Evolutionary conservation across 2,888 invertebrate species (phyloP), one percentile per base, ranked within the genome.

Genomic region (Tetanocera ferruginea): DNA sequence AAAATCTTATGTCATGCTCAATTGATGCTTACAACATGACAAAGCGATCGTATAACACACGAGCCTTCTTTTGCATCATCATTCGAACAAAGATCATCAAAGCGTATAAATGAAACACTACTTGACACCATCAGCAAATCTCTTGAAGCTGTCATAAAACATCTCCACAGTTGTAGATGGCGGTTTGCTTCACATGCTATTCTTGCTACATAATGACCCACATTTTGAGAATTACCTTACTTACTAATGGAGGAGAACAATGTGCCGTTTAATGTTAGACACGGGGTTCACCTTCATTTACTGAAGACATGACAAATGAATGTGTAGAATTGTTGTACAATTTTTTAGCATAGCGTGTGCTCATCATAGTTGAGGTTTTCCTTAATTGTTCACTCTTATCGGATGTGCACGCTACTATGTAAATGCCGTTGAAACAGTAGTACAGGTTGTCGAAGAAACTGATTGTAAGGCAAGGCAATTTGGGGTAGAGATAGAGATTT

Each of bases 111-210:
- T 55, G 37, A 71, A 31, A 28, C 17, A 34, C 34, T 28, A 31
- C 55, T 72, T 72, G 57, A 57, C 57, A 55, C 57, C 37, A 37
- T 55, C 52, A 55, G 55, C 28, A 71, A 51, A 49, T 25, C 49
- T 69, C 69, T 69, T 69, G 17, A 51, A 69, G 19, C 49, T 51
- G 51, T 69, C 69, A 51, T 66, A 17, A n/a, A 34, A 31, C 14
- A 34, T 37, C n/a, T 66, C 17, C 31, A 19, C 37, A 11, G 43
- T 43, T 43, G 43, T 43, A 6, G 6, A 43, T 43, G 43, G 43
- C 43, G 19, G n/a, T 6, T 17, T 34, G 19, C 3, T 37, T 37
- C 66, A 66, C n/a, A 66, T 43, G n/a, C 11, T 49, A 23, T 49
- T 43, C 19, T 67, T 67, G 6, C 25, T 43, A 4, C 23, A 23